Conservation (phyloP, 2,113 vertebrate genomes). For the Nicator chloris region DNA sequence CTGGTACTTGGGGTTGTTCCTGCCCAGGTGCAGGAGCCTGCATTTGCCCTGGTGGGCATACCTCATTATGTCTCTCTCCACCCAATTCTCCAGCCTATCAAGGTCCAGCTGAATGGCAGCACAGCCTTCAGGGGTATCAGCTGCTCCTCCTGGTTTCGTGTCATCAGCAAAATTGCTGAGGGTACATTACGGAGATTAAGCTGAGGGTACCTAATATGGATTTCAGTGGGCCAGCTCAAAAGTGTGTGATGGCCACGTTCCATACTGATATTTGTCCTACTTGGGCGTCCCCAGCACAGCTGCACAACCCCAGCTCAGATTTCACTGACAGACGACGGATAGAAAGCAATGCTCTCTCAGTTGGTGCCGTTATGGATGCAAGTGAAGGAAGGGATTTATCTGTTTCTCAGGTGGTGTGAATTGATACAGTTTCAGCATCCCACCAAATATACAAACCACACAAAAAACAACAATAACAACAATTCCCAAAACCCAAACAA, state of each 20-base stretch:
- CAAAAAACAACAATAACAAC: not conserved
- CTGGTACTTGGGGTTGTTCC: not conserved
- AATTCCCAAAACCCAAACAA: rapidly evolving
- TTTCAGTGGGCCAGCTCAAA: not conserved
- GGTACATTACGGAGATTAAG: not conserved
- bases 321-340: not conserved
- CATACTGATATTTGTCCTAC: rapidly evolving
- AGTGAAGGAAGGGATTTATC: not conserved
- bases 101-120: not conserved
- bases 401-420: not conserved
- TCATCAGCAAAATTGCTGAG: not conserved
- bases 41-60: not conserved
- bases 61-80: not conserved
- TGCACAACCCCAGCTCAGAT: not conserved
- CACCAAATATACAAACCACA: not conserved
- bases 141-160: rapidly evolving
- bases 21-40: not conserved
- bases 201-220: not conserved
- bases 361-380: not conserved
- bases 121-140: not conserved
- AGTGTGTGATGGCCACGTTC: not conserved
- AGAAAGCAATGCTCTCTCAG: not conserved
- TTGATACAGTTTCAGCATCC: rapidly evolving
- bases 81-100: not conserved
- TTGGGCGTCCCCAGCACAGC: rapidly evolving